phyloP scores from a whole-genome alignment of 2,113 vertebrate species.

The Strix uralensis region DNA sequence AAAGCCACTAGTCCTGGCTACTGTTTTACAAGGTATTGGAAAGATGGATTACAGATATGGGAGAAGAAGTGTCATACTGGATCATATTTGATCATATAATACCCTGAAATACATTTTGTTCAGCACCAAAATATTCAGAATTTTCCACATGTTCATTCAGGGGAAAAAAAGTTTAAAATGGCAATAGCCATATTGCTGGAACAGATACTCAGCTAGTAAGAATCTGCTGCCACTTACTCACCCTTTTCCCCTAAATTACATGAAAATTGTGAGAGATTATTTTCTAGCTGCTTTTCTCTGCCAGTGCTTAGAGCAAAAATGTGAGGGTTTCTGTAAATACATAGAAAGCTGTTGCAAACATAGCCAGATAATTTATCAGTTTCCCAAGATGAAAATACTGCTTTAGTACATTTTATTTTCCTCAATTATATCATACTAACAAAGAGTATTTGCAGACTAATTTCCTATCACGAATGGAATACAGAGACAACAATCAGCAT shows the following conservation, averaged over 20 bases:
- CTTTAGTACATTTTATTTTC: background rate
- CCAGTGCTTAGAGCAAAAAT: background rate
- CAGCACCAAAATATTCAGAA: background rate
- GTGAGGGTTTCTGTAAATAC: background rate
- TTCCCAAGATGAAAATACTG: slow-evolving; percentile 13
- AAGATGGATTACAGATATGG: background rate
- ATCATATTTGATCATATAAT: background rate
- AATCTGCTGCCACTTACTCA: background rate
- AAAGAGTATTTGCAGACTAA: slow-evolving; percentile 11
- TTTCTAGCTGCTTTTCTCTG: background rate
- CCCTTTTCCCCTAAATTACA: background rate
- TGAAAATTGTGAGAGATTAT: background rate
- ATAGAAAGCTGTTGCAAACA: background rate
- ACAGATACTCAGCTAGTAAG: background rate
- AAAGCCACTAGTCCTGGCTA: background rate
- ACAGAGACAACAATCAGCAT: background rate
- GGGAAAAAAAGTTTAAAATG: background rate
- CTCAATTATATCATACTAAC: slow-evolving; percentile 14
- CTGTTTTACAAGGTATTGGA: background rate
- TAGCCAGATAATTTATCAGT: background rate
- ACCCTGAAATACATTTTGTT: background rate
- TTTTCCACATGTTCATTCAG: background rate
- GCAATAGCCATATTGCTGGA: background rate
- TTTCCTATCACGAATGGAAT: slow-evolving; percentile 32
- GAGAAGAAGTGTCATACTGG: background rate